A percentile compares a stretch with the other conserved stretches of the same genome.
Evolutionary conservation across 2,888 invertebrate genomes (phyloP).

Genomic region (Cheilosia urbana): DNA sequence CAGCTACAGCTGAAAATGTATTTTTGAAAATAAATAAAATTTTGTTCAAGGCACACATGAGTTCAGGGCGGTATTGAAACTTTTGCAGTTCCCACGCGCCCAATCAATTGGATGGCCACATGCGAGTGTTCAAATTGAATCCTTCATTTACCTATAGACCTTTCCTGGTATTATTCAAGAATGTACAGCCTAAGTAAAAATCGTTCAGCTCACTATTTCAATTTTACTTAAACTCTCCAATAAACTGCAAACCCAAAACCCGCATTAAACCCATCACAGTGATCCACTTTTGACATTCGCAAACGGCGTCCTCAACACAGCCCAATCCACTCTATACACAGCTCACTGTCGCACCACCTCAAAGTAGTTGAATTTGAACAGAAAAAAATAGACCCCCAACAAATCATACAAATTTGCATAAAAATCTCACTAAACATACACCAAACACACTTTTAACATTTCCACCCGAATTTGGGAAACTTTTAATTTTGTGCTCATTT

Average conservation of each 20-base stretch:
- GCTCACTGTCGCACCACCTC: slow-evolving; percentile 2
- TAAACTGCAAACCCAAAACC: not conserved
- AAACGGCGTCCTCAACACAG: slow-evolving; percentile 38
- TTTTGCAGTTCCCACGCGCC: too few species aligned
- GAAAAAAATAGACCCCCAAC: not conserved
- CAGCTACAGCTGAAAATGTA: too few species aligned
- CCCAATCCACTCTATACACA: too few species aligned
- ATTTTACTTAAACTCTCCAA: slow-evolving; percentile 4
- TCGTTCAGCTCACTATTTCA: not conserved
- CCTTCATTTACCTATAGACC: too few species aligned
- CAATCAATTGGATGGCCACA: too few species aligned
- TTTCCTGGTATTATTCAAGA: too few species aligned
- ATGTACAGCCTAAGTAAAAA: too few species aligned
- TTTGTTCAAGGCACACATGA: too few species aligned
- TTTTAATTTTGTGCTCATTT: slow-evolving; percentile 57
- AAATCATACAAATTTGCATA: slow-evolving; percentile 69
- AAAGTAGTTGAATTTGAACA: slow-evolving; percentile 15
- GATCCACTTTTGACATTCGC: slow-evolving; percentile 64
- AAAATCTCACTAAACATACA: slow-evolving; percentile 63
- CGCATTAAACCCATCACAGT: slow-evolving; percentile 36
- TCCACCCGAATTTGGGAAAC: slow-evolving; percentile 44
- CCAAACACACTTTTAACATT: slow-evolving; percentile 50
- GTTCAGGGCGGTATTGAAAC: too few species aligned
- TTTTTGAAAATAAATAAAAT: too few species aligned
- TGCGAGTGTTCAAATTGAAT: too few species aligned